phyloP scores from a whole-genome alignment of 2,888 invertebrate genomes.

The Anarsia innoxiella region DNA sequence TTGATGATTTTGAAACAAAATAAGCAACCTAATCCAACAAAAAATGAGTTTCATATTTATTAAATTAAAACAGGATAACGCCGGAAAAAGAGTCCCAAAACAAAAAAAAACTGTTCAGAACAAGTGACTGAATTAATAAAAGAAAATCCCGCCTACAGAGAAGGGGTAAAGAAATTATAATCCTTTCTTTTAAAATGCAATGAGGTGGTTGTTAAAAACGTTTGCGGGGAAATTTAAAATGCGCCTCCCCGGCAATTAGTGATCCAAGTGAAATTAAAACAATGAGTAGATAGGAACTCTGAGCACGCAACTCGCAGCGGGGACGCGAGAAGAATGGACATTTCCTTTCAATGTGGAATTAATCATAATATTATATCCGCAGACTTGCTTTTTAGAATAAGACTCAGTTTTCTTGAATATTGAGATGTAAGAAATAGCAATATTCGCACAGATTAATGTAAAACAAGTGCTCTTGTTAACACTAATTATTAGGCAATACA shows the following conservation, averaged over 20 bases:
- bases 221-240: constrained; percentile 69
- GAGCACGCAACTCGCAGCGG: constrained; percentile 32
- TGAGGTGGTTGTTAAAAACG: constrained; percentile 72
- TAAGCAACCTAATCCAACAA: no score
- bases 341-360: no score
- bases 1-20: no score
- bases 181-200: constrained; percentile 75
- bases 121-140: constrained; percentile 65
- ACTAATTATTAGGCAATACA: no score
- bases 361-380: no score
- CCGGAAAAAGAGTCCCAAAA: not conserved
- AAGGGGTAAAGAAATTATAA: constrained; percentile 66
- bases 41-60: no score
- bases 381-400: no score
- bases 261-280: constrained; percentile 68
- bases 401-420: no score
- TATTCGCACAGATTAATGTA: no score
- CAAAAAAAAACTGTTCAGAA: constrained; percentile 35
- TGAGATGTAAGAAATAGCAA: no score
- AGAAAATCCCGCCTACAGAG: constrained; percentile 44
- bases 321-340: constrained; percentile 32
- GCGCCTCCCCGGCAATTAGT: constrained; percentile 67
- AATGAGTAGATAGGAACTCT: constrained; percentile 43
- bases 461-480: no score
- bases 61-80: constrained; percentile 7